Evolutionary conservation across 2,113 vertebrate genomes (phyloP).

Genomic region (Sander vitreus): DNA sequence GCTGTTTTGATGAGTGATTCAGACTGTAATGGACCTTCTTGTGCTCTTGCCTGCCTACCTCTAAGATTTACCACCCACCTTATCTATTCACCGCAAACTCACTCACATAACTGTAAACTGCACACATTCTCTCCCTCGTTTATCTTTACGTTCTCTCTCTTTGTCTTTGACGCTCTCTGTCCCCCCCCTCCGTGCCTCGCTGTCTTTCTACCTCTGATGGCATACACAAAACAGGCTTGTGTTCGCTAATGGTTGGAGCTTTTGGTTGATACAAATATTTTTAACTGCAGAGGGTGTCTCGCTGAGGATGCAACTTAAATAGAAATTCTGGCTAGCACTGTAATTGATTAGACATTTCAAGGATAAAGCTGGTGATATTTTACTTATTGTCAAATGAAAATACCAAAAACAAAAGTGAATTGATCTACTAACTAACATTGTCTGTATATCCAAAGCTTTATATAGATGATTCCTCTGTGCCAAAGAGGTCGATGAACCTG

Average conservation of each 20-base stretch:
- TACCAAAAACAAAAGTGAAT: constrained; percentile 20
- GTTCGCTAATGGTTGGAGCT: constrained; percentile 12
- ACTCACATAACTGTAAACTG: constrained; percentile 54
- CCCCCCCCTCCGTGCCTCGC: neutral
- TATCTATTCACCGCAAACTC: constrained; percentile 65
- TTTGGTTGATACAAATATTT: constrained; percentile 27
- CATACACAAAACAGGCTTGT: constrained; percentile 10
- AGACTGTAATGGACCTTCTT: constrained; percentile 69
- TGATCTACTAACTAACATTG: neutral
- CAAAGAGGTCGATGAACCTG: neutral
- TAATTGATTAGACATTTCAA: constrained; percentile 28
- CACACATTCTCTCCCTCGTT: constrained; percentile 52
- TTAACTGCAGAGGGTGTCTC: constrained; percentile 9
- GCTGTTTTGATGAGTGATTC: constrained; percentile 74
- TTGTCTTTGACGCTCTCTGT: constrained; percentile 31
- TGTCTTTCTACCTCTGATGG: constrained; percentile 15
- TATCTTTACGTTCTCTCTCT: constrained; percentile 55
- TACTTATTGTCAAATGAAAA: constrained; percentile 21
- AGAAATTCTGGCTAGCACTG: constrained; percentile 2
- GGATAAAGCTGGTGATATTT: neutral
- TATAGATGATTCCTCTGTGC: neutral
- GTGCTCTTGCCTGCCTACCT: constrained; percentile 72
- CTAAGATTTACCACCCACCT: constrained; percentile 75
- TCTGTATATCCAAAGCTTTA: neutral
- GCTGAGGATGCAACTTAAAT: constrained; percentile 9